These are phyloP conservation scores for Grus americana DNA, from an alignment of 2,113 vertebrate genomes.

Conservation along the genomic window DNA sequence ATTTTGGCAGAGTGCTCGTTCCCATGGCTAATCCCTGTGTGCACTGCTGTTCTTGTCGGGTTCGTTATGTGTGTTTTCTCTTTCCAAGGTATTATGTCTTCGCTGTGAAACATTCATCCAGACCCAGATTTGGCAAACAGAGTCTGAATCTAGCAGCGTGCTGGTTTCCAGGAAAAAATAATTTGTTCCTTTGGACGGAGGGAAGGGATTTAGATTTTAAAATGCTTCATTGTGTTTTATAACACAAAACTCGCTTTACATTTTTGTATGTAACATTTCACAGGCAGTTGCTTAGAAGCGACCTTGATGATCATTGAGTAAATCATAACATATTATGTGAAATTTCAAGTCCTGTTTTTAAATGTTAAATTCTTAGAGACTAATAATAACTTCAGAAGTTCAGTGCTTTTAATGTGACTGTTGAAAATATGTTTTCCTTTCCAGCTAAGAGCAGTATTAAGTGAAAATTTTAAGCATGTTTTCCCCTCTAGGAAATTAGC, in stretches of 20 bases:
- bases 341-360: not conserved
- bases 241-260: not conserved
- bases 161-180: conserved; percentile 36
- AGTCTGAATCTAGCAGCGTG: not conserved
- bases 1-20: conserved; percentile 23
- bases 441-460: not conserved
- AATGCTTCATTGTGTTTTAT: not conserved
- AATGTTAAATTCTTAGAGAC: not conserved
- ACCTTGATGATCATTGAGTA: not conserved
- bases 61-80: conserved; percentile 6
- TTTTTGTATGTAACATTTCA: not conserved
- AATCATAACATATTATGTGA: not conserved
- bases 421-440: not conserved
- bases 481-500: not conserved
- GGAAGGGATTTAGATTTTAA: not conserved
- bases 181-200: not conserved
- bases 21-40: conserved; percentile 10
- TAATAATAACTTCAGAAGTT: not conserved
- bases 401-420: not conserved
- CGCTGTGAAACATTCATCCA: conserved; percentile 9
- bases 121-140: conserved; percentile 21
- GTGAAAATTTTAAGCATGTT: not conserved
- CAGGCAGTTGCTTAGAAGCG: not conserved
- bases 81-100: conserved; percentile 29
- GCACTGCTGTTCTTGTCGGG: conserved; percentile 51